Conservation (phyloP, 2,888 invertebrate species). For the Eulithis testata region DNA sequence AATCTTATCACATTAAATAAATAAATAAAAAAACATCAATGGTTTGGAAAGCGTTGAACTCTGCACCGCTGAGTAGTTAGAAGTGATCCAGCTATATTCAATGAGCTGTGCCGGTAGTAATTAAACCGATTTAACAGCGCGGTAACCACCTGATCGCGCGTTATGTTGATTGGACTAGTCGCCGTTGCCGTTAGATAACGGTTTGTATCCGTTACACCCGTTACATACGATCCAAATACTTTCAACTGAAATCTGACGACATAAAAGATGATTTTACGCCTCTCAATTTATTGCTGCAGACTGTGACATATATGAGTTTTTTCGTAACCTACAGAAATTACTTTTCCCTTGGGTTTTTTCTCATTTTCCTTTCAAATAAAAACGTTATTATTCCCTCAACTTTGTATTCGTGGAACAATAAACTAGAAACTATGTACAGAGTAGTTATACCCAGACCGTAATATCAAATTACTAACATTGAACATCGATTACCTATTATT, state of each 20-base stretch:
- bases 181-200: constrained; percentile 6
- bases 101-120: constrained; percentile 22
- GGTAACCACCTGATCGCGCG: constrained; percentile 44
- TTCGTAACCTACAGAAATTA: neutral
- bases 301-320: constrained; percentile 4
- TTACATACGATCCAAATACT: neutral
- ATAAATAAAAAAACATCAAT: too few species aligned
- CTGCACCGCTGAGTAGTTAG: neutral
- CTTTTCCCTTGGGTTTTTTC: neutral
- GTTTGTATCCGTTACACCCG: constrained; percentile 3
- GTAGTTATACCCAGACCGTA: neutral
- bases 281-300: neutral
- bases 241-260: neutral
- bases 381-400: neutral
- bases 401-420: neutral
- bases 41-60: neutral
- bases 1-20: too few species aligned
- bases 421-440: neutral
- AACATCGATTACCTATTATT: neutral
- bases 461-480: constrained; percentile 1
- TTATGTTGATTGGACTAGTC: constrained; percentile 33
- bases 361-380: neutral
- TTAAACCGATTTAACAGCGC: constrained; percentile 43
- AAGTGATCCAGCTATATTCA: constrained; percentile 4
- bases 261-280: constrained; percentile 1